A percentile compares a stretch with the other conserved stretches of the same genome.
These are phyloP conservation scores for Limnephilus rhombicus DNA, from an alignment of 2,888 invertebrate species.

Conservation along the genomic window DNA sequence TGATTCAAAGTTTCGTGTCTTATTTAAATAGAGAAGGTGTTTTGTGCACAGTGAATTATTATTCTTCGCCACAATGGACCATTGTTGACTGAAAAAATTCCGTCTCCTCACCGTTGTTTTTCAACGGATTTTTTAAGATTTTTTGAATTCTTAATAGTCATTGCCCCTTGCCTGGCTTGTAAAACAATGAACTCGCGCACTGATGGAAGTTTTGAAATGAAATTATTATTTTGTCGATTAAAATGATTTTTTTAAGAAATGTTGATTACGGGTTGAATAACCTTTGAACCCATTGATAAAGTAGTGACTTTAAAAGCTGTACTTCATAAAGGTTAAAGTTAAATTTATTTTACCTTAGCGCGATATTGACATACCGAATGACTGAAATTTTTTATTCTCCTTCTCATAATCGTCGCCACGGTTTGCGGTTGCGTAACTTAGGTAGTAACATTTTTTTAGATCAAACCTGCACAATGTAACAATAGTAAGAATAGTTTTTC, in stretches of 20 bases:
- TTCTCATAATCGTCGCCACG: too few relatives aligned
- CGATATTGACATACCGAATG: too few relatives aligned
- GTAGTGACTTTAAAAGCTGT: background rate
- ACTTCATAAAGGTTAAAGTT: background rate
- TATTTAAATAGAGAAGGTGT: slow-evolving; percentile 48
- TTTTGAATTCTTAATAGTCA: background rate
- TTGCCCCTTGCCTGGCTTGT: background rate
- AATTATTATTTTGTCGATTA: background rate
- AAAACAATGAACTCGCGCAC: background rate
- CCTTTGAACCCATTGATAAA: background rate
- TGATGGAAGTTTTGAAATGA: background rate
- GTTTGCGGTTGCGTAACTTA: too few relatives aligned
- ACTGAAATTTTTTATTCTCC: too few relatives aligned
- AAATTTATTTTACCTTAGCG: too few relatives aligned
- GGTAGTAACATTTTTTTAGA: too few relatives aligned
- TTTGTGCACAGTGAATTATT: slow-evolving; percentile 46
- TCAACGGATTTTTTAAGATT: background rate
- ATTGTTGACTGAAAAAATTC: background rate
- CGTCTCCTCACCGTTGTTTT: background rate
- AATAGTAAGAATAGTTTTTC: too few relatives aligned
- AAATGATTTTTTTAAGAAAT: background rate
- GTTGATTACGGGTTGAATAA: background rate
- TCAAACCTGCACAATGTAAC: too few relatives aligned
- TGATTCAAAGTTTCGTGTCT: slow-evolving; percentile 48
- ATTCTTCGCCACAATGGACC: slow-evolving; percentile 33